These are phyloP conservation scores for Gymnoscopelus braueri DNA, from an alignment of 2,797 vertebrate species.

Conservation along the genomic window DNA sequence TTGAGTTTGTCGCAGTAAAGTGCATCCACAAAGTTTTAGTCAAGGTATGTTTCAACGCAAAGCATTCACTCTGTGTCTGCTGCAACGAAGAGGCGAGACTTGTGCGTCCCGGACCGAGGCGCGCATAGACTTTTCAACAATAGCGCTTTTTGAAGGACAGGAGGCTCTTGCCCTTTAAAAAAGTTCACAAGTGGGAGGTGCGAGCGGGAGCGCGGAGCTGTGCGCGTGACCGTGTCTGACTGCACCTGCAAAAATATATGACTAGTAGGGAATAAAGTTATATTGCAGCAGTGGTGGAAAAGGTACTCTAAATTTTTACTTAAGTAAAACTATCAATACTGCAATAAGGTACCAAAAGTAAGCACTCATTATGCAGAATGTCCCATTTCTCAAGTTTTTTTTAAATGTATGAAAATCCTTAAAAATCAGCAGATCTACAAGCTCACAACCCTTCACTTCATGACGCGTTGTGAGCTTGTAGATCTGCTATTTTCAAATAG, in stretches of 20 bases:
- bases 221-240: slow-evolving; percentile 41
- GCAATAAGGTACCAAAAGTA: too few species aligned
- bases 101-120: slow-evolving; percentile 10
- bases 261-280: too few species aligned
- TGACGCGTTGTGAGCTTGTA: too few species aligned
- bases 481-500: too few species aligned
- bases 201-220: slow-evolving; percentile 49
- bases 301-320: too few species aligned
- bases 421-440: too few species aligned
- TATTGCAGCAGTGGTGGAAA: too few species aligned
- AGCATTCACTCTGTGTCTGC: not conserved
- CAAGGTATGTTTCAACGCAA: slow-evolving; percentile 14
- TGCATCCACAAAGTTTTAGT: not conserved
- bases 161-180: slow-evolving; percentile 46
- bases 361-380: too few species aligned
- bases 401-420: too few species aligned
- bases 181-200: slow-evolving; percentile 37
- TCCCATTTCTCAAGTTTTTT: too few species aligned
- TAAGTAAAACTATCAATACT: too few species aligned
- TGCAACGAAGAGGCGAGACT: slow-evolving; percentile 8
- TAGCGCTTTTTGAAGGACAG: slow-evolving; percentile 47
- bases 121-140: slow-evolving; percentile 49
- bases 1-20: not conserved
- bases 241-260: slow-evolving; percentile 51
- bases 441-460: too few species aligned